Base-by-base conservation (phyloP, 2,888 invertebrate genomes). In the Calameuta pallipes region DNA sequence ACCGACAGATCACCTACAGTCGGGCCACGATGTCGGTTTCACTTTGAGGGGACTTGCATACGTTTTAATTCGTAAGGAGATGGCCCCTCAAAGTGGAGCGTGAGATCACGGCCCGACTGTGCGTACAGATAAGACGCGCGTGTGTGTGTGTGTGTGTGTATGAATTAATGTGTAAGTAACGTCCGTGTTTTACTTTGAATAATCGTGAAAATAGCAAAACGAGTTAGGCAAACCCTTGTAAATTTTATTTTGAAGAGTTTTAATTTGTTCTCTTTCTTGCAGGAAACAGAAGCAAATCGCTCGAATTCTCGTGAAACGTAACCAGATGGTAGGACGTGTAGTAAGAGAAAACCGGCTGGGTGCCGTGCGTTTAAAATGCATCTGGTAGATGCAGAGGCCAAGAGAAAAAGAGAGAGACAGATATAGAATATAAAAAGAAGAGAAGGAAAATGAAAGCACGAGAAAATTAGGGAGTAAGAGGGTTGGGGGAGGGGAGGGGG, bases 381-480 rank as follows among this genome's bases (percentile, higher is more conserved):
- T 31, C 15, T 69, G 73, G 76, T 68, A 35, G 33, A 75, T 15
- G 36, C 30, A 23, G 23, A 31, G 36, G 41, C 73, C 69, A 15
- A 37, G 3, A 69, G 68, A 69, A 73, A 68, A 34, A 23, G 31
- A 73, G 75, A 75, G 30, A 74, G 75, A 73, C 37, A 76, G 75
- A 73, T 68, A 77, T 34, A 76, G 75, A 79, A 69, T 69, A 73
- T 35, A n/a, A 34, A 36, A 34, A 13, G 33, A 73, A 69, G 37
- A 76, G 69, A 69, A 78, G 23, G 23, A 56, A 56, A 56, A 56
- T 56, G 23, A 9, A 23, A 23, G 56, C 56, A 56, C 23, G 9
- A 56, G 56, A 56, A 56, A 56, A 23, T 56, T 56, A 56, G 9
- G 1, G 41, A 41, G 41, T 23, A 41, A 6, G 15, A 6, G 23